Conservation (phyloP, 2,797 vertebrate species). For the Threskiornis aethiopicus region DNA sequence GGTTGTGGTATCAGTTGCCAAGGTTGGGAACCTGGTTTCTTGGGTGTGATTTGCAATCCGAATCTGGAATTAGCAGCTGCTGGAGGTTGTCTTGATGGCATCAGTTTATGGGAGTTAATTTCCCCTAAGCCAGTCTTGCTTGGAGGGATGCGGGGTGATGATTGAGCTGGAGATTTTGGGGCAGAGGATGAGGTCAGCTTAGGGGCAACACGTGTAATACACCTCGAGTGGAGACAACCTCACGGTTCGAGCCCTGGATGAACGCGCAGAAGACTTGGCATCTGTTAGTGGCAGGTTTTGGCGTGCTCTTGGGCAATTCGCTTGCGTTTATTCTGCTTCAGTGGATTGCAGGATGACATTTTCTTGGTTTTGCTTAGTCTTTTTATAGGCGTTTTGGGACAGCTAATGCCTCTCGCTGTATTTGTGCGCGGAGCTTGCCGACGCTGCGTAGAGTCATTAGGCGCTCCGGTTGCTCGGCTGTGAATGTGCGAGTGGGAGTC, state of each 20-base stretch:
- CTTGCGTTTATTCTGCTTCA: background rate
- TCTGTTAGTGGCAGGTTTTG: background rate
- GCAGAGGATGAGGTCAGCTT: background rate
- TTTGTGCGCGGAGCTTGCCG: background rate
- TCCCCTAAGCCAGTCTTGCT: background rate
- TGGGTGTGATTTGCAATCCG: background rate
- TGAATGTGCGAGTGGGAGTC: background rate
- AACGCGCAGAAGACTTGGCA: background rate
- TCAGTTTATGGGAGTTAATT: background rate
- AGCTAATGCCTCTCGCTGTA: background rate
- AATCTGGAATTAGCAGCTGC: background rate
- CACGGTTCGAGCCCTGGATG: fast-evolving
- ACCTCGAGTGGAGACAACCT: fast-evolving
- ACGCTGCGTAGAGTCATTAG: fast-evolving
- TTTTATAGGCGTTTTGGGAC: background rate
- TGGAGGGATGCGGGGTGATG: background rate
- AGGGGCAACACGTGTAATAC: fast-evolving
- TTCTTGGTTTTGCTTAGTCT: background rate
- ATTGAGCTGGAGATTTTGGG: background rate
- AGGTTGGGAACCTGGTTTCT: background rate
- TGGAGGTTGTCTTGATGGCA: background rate
- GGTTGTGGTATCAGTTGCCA: background rate
- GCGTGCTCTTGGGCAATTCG: background rate
- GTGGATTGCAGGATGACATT: background rate
- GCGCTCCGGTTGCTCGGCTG: fast-evolving